Percentiles rank a stretch among this genome's conserved stretches.
phyloP scores from a whole-genome alignment of 2,797 vertebrate genomes.

The Sebastiscus tertius region DNA sequence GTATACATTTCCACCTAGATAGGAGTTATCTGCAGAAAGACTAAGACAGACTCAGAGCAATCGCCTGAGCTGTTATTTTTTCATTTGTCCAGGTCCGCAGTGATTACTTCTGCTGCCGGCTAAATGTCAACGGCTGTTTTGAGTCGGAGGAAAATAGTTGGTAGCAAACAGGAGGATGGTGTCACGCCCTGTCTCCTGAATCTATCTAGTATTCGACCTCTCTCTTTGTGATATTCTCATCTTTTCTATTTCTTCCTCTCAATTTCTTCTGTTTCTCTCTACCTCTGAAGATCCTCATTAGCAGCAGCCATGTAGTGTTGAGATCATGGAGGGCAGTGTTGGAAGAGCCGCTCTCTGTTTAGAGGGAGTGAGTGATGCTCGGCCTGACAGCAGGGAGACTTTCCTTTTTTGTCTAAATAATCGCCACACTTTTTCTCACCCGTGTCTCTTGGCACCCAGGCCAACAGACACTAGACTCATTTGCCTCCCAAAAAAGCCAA shows the following conservation, averaged over 20 bases:
- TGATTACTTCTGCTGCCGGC: slow-evolving; percentile 41
- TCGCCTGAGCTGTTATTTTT: slow-evolving; percentile 20
- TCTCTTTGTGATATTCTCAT: slow-evolving; percentile 19
- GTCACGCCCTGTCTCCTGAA: neutral
- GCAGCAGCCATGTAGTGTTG: slow-evolving; percentile 20
- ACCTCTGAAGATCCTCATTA: slow-evolving; percentile 39
- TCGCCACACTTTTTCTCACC: slow-evolving; percentile 1
- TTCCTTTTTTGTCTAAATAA: slow-evolving; percentile 29
- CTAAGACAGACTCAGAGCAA: slow-evolving; percentile 10
- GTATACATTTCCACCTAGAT: slow-evolving; percentile 8
- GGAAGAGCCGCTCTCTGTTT: slow-evolving; percentile 18
- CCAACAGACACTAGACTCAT: slow-evolving; percentile 27
- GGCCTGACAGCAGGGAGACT: slow-evolving; percentile 13
- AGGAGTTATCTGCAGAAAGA: slow-evolving; percentile 29
- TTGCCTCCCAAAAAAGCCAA: slow-evolving; percentile 18
- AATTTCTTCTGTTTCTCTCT: slow-evolving; percentile 5
- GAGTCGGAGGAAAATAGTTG: slow-evolving; percentile 30
- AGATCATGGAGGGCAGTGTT: slow-evolving; percentile 3
- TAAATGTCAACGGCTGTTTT: slow-evolving; percentile 57
- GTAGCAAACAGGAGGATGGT: slow-evolving; percentile 15
- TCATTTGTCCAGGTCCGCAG: slow-evolving; percentile 36
- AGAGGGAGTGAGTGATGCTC: slow-evolving; percentile 15
- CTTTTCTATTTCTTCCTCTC: slow-evolving; percentile 7
- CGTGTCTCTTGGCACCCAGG: neutral
- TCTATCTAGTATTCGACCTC: slow-evolving; percentile 1